Evolutionary conservation across 1,140 invertebrate genomes (phyloP), one percentile per base, ranked within the genome.

Genomic region (Teleopsis dalmanni): DNA sequence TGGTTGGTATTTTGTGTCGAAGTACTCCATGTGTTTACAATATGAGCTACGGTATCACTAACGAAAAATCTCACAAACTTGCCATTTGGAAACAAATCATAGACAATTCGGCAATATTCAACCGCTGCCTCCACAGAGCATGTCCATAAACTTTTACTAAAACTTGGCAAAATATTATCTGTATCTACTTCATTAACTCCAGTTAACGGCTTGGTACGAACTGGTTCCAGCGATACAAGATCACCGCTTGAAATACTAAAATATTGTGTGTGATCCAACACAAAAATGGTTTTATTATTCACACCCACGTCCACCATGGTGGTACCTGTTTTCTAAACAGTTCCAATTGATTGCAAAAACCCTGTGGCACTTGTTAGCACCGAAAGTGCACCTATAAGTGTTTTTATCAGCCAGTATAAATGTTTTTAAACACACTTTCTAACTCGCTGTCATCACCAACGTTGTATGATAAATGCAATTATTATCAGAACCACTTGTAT

Each of bases 281-380:
- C 87, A 73, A 97, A 92, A 45, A 96, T 82, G 3, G 93, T 97
- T 75, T 98, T 98, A 65, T 96, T 91, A 71, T 88, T 90, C n/a
- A n/a, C 29, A 31, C 9, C 29, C 9, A 31, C 29, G 8, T 31
- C 29, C 9, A 31, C n/a, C n/a, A 31, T 31, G 9, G 8, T n/a
- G n/a, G n/a, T n/a, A n/a, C n/a, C n/a, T n/a, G n/a, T n/a, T n/a
- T n/a, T n/a, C n/a, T n/a, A n/a, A n/a, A n/a, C n/a, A n/a, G n/a
- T n/a, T n/a, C n/a, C n/a, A n/a, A n/a, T n/a, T n/a, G n/a, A n/a
- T n/a, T n/a, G n/a, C n/a, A n/a, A n/a, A n/a, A n/a, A n/a, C n/a
- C n/a, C n/a, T n/a, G n/a, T n/a, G n/a, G n/a, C n/a, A n/a, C n/a
- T n/a, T n/a, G n/a, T n/a, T n/a, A n/a, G n/a, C n/a, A n/a, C n/a